phyloP scores from a whole-genome alignment of 2,888 invertebrate species.

The Caenorhabditis drosophilae region DNA sequence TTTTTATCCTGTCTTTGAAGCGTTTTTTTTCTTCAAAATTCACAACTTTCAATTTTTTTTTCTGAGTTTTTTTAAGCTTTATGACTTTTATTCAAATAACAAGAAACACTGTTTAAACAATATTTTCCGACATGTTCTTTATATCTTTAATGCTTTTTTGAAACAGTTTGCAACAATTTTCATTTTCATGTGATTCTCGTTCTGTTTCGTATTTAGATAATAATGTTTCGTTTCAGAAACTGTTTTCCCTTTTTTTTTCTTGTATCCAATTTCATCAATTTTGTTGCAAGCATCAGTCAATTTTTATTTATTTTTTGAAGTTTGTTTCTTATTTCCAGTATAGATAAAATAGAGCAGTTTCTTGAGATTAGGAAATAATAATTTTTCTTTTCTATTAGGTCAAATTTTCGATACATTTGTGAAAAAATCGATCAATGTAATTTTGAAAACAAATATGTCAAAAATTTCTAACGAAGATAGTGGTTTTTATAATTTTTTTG shows the following conservation, averaged over 20 bases:
- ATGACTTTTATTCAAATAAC: neutral
- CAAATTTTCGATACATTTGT: neutral
- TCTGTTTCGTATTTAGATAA: neutral
- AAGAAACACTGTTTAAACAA: too few species aligned
- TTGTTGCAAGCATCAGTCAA: too few species aligned
- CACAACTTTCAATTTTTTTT: slow-evolving; percentile 1
- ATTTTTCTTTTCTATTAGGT: neutral
- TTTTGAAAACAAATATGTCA: neutral
- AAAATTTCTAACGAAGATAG: neutral
- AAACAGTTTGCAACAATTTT: too few species aligned
- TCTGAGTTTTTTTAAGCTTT: slow-evolving; percentile 7
- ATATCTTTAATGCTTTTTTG: too few species aligned
- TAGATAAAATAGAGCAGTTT: neutral
- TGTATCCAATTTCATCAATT: too few species aligned
- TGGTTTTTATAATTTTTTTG: slow-evolving; percentile 2
- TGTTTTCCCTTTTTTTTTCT: too few species aligned
- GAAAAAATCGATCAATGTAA: too few species aligned
- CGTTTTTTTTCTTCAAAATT: too few species aligned
- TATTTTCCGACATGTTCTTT: too few species aligned
- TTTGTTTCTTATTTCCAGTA: neutral
- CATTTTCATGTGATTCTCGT: slow-evolving; percentile 2
- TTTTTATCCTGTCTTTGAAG: too few species aligned
- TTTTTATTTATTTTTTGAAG: neutral
- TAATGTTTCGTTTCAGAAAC: neutral
- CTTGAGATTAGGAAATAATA: slow-evolving; percentile 1